Conservation (phyloP, 2,113 vertebrate genomes). For the Shinisaurus crocodilurus region DNA sequence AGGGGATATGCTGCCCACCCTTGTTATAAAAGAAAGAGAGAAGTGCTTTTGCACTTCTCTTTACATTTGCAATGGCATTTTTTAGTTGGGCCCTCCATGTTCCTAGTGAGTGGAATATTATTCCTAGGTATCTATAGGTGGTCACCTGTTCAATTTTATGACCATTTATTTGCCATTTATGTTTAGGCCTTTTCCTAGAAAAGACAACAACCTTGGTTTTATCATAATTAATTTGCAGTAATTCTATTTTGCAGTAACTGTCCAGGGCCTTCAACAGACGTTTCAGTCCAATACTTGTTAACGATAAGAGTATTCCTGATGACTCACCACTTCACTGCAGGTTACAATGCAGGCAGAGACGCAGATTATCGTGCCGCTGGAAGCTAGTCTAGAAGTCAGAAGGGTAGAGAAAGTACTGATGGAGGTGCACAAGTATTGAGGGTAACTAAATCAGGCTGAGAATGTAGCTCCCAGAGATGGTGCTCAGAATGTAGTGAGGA, state of each 20-base stretch:
- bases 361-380: background rate
- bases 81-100: background rate
- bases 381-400: background rate
- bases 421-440: background rate
- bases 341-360: conserved; percentile 2
- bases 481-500: background rate
- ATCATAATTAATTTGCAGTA: too few relatives aligned
- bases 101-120: too few relatives aligned
- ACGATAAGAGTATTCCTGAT: conserved; percentile 53
- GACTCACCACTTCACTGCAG: conserved; percentile 29
- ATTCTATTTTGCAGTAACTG: too few relatives aligned
- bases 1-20: too few relatives aligned
- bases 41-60: too few relatives aligned
- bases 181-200: too few relatives aligned
- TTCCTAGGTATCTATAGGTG: too few relatives aligned
- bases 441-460: background rate
- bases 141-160: too few relatives aligned
- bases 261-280: background rate
- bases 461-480: background rate
- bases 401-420: conserved; percentile 1
- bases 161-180: too few relatives aligned
- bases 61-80: too few relatives aligned
- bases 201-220: too few relatives aligned
- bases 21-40: too few relatives aligned
- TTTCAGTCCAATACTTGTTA: conserved; percentile 22